Conservation (phyloP, 2,888 invertebrate genomes). For the Cylloceria caligata region DNA sequence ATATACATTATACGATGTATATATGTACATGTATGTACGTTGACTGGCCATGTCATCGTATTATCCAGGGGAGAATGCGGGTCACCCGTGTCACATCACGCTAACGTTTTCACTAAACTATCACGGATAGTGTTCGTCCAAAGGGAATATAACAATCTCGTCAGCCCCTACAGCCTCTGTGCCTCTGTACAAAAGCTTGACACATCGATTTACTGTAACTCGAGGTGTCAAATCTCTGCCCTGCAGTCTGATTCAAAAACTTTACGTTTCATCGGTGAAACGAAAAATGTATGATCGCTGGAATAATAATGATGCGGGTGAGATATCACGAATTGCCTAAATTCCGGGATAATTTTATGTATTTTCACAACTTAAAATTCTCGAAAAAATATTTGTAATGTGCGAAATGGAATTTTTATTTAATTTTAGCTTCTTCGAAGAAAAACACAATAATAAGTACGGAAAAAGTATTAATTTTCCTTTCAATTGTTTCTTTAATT, state of each 20-base stretch:
- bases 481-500: neutral
- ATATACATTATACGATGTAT: neutral
- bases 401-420: no score
- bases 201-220: conserved; percentile 51
- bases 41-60: conserved; percentile 67
- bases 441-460: no score
- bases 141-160: conserved; percentile 62
- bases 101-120: conserved; percentile 67
- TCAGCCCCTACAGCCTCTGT: conserved; percentile 36
- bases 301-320: no score
- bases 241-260: neutral
- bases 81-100: conserved; percentile 62
- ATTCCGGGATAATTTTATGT: no score
- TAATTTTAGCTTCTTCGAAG: no score
- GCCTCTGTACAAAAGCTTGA: conserved; percentile 11
- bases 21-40: conserved; percentile 34
- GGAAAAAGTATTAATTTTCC: no score
- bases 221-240: conserved; percentile 46
- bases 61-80: conserved; percentile 61
- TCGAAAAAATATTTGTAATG: no score
- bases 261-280: conserved; percentile 12
- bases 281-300: no score
- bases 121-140: conserved; percentile 62
- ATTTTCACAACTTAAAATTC: no score
- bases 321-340: no score